phyloP scores from a whole-genome alignment of 2,888 invertebrate genomes.

The Mesorhabditis spiculigera region DNA sequence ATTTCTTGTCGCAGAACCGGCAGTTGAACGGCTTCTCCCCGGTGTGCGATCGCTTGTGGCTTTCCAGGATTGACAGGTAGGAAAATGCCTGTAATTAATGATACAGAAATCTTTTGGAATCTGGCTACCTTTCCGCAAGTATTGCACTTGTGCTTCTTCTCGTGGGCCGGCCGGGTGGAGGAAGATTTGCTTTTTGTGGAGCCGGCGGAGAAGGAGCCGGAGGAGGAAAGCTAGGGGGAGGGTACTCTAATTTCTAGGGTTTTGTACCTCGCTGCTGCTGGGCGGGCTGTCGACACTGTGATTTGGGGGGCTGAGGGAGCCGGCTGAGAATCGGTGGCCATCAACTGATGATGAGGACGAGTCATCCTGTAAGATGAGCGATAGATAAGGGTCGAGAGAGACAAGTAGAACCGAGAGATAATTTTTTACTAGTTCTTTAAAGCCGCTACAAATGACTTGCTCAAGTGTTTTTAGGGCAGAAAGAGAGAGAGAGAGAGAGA shows the following conservation, averaged over 20 bases:
- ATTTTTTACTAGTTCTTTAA: too few relatives aligned
- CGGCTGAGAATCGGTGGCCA: not conserved
- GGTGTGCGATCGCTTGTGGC: conserved; percentile 59
- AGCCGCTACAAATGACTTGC: too few relatives aligned
- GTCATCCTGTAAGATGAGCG: not conserved
- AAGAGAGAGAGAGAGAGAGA: conserved; percentile 7
- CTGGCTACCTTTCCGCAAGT: conserved; percentile 47
- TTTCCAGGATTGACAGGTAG: conserved; percentile 58
- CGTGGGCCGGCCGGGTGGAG: conserved; percentile 17
- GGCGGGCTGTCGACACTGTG: not conserved
- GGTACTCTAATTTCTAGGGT: too few relatives aligned
- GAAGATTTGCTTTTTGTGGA: not conserved
- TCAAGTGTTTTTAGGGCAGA: too few relatives aligned
- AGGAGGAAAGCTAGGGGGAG: not conserved
- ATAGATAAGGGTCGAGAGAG: too few relatives aligned
- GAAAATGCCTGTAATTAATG: conserved; percentile 24
- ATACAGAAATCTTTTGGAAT: not conserved
- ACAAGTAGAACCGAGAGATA: too few relatives aligned
- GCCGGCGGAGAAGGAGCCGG: conserved; percentile 7
- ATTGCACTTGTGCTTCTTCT: conserved; percentile 54
- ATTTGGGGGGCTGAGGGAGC: not conserved
- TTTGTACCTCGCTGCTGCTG: not conserved
- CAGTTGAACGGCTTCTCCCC: conserved; percentile 58
- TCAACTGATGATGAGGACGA: not conserved
- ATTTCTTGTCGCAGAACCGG: conserved; percentile 55